phyloP scores from a whole-genome alignment of 2,797 vertebrate genomes.

The Smutsia temminckii region DNA sequence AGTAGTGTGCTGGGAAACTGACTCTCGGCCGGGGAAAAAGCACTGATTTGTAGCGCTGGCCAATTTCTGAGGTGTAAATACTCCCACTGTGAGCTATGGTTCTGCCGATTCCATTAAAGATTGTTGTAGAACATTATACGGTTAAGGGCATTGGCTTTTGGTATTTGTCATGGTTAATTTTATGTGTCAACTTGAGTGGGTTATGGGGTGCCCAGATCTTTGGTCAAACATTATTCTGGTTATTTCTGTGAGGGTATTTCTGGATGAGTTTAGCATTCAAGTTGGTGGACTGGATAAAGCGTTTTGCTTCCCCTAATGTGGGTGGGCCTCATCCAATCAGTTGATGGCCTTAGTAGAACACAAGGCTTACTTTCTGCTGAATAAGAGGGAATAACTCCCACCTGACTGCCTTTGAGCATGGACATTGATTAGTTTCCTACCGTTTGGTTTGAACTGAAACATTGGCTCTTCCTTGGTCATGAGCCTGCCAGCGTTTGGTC shows the following conservation, averaged over 20 bases:
- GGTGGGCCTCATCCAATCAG: not conserved
- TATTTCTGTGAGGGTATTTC: not conserved
- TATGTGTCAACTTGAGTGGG: not conserved
- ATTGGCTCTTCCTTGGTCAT: not conserved
- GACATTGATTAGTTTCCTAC: not conserved
- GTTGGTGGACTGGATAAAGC: not conserved
- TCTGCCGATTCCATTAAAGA: not conserved
- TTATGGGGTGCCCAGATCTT: not conserved
- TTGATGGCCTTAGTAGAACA: not conserved
- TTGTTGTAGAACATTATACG: not conserved
- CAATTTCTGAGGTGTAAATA: no score
- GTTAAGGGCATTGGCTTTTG: not conserved
- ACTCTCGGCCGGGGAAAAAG: no score
- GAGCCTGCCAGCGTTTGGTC: not conserved
- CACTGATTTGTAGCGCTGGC: no score
- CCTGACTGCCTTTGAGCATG: not conserved
- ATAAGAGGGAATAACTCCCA: not conserved
- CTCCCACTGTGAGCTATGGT: not conserved
- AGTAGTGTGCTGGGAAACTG: no score
- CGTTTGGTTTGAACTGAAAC: not conserved
- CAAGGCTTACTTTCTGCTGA: not conserved
- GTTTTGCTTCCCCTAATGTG: not conserved
- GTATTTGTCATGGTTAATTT: constrained; percentile 1
- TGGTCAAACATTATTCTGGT: not conserved
- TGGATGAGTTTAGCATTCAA: not conserved